phyloP scores from a whole-genome alignment of 2,113 vertebrate species.

The Theropithecus gelada region DNA sequence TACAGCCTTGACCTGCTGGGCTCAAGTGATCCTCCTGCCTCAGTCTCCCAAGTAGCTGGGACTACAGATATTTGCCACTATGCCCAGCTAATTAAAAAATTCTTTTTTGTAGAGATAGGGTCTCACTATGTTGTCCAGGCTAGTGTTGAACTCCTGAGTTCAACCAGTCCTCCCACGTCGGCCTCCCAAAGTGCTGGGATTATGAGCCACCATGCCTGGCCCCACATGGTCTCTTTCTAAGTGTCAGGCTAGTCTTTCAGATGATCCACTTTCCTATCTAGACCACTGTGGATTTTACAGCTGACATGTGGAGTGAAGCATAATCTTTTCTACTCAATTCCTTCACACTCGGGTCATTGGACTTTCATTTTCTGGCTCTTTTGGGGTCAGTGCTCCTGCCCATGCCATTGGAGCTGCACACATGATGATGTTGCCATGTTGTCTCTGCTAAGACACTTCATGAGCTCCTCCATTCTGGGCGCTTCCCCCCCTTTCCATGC shows the following conservation, averaged over 20 bases:
- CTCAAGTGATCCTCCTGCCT: no score
- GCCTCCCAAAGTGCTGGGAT: no score
- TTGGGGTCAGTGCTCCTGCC: background rate
- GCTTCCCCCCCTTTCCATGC: background rate
- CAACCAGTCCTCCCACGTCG: no score
- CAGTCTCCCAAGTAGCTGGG: no score
- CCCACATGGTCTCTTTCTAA: background rate
- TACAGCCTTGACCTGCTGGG: no score
- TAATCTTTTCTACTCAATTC: background rate
- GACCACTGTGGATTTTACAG: background rate
- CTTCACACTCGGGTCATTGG: background rate
- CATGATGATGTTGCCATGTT: accelerated
- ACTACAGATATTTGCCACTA: no score
- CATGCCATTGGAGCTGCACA: accelerated
- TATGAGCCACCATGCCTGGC: no score
- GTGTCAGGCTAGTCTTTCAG: background rate
- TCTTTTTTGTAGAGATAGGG: no score
- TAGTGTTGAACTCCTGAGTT: no score
- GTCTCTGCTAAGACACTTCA: background rate
- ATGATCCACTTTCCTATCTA: background rate
- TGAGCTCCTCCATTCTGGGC: background rate
- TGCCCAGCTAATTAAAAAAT: no score
- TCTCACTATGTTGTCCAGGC: no score
- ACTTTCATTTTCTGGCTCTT: background rate
- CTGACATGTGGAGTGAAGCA: background rate